Evolutionary conservation across 2,113 vertebrate species (phyloP).

Genomic region (Megaceryle torquata): DNA sequence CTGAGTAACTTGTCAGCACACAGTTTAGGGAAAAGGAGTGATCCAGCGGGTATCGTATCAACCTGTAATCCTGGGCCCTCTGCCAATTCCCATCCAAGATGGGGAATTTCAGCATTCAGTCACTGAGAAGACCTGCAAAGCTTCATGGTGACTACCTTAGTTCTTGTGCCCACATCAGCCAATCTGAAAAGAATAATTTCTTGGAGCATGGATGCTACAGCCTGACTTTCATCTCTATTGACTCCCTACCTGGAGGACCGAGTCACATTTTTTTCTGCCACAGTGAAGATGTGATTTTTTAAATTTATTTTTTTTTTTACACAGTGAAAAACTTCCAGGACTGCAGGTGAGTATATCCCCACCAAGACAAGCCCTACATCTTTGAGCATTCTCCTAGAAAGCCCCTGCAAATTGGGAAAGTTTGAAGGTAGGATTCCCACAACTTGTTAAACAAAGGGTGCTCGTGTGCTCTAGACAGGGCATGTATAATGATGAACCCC

Average conservation of each 20-base stretch:
- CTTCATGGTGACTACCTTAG: neutral
- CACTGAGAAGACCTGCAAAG: neutral
- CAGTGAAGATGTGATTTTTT: neutral
- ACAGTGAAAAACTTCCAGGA: neutral
- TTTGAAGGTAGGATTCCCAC: neutral
- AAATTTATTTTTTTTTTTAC: neutral
- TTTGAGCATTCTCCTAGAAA: neutral
- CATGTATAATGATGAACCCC: neutral
- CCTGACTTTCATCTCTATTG: neutral
- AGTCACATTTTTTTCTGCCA: neutral
- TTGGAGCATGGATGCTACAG: neutral
- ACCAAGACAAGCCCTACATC: neutral
- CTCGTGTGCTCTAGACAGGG: fast-evolving
- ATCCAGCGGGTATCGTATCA: neutral
- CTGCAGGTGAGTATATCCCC: neutral
- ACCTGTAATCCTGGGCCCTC: neutral
- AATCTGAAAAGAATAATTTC: neutral
- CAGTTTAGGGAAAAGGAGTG: neutral
- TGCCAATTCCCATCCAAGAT: neutral
- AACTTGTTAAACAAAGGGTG: neutral
- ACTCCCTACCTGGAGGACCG: neutral
- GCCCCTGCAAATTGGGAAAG: neutral
- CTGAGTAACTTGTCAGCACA: neutral
- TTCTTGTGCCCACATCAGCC: neutral
- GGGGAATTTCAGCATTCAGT: neutral